These are phyloP conservation scores for Ophion costatus DNA, from an alignment of 2,888 invertebrate genomes.

Conservation along the genomic window DNA sequence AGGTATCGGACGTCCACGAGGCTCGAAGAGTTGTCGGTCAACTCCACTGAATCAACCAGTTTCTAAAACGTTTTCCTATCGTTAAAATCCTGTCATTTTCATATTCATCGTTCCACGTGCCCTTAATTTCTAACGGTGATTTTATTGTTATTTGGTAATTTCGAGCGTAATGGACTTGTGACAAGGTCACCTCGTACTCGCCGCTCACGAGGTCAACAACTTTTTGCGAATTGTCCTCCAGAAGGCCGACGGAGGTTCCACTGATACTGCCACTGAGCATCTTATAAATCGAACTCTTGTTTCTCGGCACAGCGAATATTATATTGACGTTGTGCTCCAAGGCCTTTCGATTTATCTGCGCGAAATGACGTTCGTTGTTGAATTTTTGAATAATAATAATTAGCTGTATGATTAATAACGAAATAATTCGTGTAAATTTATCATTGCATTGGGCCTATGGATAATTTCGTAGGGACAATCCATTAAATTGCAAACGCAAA, in stretches of 20 bases:
- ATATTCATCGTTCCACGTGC: background rate
- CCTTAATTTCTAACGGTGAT: background rate
- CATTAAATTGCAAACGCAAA: no score
- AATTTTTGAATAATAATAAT: no score
- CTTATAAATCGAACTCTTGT: constrained; percentile 75
- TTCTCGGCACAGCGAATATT: constrained; percentile 89
- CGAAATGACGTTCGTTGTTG: background rate
- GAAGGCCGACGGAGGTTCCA: constrained; percentile 88
- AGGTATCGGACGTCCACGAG: constrained; percentile 86
- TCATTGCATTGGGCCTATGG: no score
- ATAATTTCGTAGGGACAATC: no score
- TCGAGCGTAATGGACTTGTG: no score
- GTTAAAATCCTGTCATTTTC: background rate
- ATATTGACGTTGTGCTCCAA: constrained; percentile 89
- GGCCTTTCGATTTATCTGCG: constrained; percentile 87
- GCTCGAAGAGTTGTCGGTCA: constrained; percentile 82
- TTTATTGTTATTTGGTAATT: background rate
- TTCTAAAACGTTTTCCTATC: constrained; percentile 77
- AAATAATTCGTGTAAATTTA: no score
- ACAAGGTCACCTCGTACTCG: constrained; percentile 86
- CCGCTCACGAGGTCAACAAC: constrained; percentile 88
- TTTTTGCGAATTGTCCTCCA: constrained; percentile 86
- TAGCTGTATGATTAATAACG: no score
- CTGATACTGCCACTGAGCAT: constrained; percentile 84
- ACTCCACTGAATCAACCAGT: constrained; percentile 83